Evolutionary conservation across 2,888 invertebrate genomes (phyloP), one percentile per base, ranked within the genome.

Genomic region (Masnerella sp.): DNA sequence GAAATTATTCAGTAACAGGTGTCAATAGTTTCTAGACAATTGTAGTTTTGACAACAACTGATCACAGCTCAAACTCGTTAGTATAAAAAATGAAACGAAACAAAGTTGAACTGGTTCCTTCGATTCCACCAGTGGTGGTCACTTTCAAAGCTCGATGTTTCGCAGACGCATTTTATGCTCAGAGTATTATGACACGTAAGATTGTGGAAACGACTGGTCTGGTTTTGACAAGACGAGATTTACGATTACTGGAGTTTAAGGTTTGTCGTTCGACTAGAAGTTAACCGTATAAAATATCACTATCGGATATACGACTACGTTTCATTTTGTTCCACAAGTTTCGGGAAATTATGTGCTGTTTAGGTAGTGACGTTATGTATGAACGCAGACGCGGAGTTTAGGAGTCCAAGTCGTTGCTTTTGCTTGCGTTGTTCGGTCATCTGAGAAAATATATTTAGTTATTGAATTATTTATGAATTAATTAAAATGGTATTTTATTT

Each of bases 371-470:
- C 77, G 70, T 84, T 87, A 2, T 93, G 93, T 75, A 93, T 88
- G 85, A 92, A 92, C 65, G 92, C 90, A 52, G 93, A 92, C 20
- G 93, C 93, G 8, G 95, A 94, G 88, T 93, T 95, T 45, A 97
- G 89, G 76, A 97, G 89, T 65, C 96, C 96, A 81, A 96, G 91
- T 78, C 97, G 92, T 88, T 97, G 97, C 83, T 97, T 97, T 85
- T 97, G 96, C 87, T 97, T 97, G 68, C 97, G 91, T 85, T 97
- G 97, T 87, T 98, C 97, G 17, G 96, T 96, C 97, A 97, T 97
- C 93, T 94, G 86, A n/a, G n/a, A n/a, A n/a, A n/a, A n/a, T n/a
- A n/a, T n/a, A n/a, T n/a, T n/a, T n/a, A n/a, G n/a, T n/a, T 22
- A 22, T 22, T 22, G 22, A 7, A 22, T 5, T 7, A 22, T 3